phyloP scores from a whole-genome alignment of 1,140 invertebrate species.

The Diorhabda elongata region DNA sequence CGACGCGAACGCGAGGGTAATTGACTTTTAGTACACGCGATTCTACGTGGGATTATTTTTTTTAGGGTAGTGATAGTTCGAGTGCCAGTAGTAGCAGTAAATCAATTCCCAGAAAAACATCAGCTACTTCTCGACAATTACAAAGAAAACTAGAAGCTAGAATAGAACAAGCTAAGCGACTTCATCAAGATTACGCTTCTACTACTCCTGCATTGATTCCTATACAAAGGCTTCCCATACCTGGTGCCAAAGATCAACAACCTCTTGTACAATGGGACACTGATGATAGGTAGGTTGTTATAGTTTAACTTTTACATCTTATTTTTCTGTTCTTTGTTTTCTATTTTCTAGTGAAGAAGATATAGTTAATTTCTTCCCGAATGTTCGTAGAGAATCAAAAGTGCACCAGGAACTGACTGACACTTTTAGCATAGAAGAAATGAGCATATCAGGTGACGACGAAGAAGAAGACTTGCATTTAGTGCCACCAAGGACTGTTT shows the following conservation, averaged over 20 bases:
- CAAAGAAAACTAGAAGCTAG: slow-evolving; percentile 49
- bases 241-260: slow-evolving; percentile 54
- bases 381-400: slow-evolving; percentile 49
- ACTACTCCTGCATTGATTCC: slow-evolving; percentile 53
- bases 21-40: too few species aligned
- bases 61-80: slow-evolving; percentile 40
- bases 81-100: slow-evolving; percentile 39
- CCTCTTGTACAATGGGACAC: slow-evolving; percentile 58
- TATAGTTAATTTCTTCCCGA: slow-evolving; percentile 54
- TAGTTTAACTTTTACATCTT: background rate
- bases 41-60: background rate
- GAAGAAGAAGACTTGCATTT: slow-evolving; percentile 50
- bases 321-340: background rate
- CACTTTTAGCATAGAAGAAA: slow-evolving; percentile 59
- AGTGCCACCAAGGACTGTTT: slow-evolving; percentile 42
- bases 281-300: slow-evolving; percentile 48
- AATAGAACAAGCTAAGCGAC: slow-evolving; percentile 56
- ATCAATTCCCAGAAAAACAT: slow-evolving; percentile 33
- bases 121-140: slow-evolving; percentile 35
- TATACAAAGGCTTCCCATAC: slow-evolving; percentile 57
- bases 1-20: too few species aligned
- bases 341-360: slow-evolving; percentile 53
- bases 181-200: slow-evolving; percentile 54
- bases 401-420: slow-evolving; percentile 57
- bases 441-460: slow-evolving; percentile 60